Conservation (phyloP, 2,888 invertebrate genomes). For the Lepidonotus clava region DNA sequence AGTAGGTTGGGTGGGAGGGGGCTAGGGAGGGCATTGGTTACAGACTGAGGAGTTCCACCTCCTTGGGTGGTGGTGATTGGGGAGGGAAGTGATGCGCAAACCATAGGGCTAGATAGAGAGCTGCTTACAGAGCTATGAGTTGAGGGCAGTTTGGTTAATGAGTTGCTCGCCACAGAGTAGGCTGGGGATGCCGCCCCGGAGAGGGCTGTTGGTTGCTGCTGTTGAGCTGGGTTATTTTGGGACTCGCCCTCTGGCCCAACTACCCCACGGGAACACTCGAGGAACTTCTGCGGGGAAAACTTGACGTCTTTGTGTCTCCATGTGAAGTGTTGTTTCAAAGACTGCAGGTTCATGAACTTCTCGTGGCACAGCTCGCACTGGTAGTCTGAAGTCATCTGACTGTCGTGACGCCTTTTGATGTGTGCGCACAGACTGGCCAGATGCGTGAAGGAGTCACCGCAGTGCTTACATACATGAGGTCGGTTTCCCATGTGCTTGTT, state of each 20-base stretch:
- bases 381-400: constrained; percentile 62
- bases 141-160: not conserved
- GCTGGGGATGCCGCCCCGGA: no score
- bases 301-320: constrained; percentile 63
- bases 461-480: constrained; percentile 65
- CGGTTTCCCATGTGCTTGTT: constrained; percentile 64
- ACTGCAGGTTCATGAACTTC: constrained; percentile 64
- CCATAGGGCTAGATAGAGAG: not conserved
- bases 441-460: constrained; percentile 64
- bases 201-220: not conserved
- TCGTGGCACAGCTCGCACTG: constrained; percentile 63
- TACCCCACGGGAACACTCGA: not conserved
- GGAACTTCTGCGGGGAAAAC: constrained; percentile 27
- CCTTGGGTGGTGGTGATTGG: not conserved
- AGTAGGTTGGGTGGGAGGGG: not conserved
- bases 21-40: not conserved
- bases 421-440: constrained; percentile 65
- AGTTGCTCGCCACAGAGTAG: not conserved
- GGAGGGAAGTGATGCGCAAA: not conserved
- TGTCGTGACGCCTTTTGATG: constrained; percentile 62
- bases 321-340: constrained; percentile 65
- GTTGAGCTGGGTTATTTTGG: not conserved
- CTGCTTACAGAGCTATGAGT: not conserved
- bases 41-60: not conserved
- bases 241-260: not conserved